Evolutionary conservation across 2,888 invertebrate genomes (phyloP).

Genomic region (Adelphocoris suturalis): DNA sequence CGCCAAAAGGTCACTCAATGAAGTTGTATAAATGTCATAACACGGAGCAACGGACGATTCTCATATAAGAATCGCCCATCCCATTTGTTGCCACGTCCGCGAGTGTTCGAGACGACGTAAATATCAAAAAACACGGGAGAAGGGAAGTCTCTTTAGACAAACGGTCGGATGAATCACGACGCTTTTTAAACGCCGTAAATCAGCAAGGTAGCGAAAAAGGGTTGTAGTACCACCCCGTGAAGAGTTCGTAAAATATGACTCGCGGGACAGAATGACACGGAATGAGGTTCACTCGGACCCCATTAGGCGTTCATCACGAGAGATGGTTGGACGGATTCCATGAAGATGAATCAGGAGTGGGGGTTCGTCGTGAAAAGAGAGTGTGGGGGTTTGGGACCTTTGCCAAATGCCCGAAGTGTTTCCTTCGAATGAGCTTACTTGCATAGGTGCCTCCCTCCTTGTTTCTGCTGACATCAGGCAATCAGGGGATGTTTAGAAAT

Average conservation of each 20-base stretch:
- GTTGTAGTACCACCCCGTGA: conserved; percentile 8
- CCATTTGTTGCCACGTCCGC: conserved; percentile 4
- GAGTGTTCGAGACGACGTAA: not conserved
- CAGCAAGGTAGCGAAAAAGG: conserved; percentile 26
- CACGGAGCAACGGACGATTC: no score
- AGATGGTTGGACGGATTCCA: not conserved
- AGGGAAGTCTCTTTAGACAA: not conserved
- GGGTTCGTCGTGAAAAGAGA: no score
- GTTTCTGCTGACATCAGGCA: not conserved
- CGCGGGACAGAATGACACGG: conserved; percentile 10
- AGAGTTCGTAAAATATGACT: not conserved
- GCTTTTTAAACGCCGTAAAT: conserved; percentile 6
- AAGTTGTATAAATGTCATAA: no score
- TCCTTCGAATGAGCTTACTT: not conserved
- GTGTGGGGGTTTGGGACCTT: not conserved
- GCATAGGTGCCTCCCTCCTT: not conserved
- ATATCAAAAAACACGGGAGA: not conserved
- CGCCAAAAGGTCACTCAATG: no score
- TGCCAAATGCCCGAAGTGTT: not conserved
- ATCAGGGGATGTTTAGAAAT: not conserved
- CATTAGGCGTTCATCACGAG: conserved; percentile 30
- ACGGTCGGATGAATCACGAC: not conserved
- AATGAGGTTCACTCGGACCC: conserved; percentile 14
- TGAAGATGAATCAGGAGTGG: not conserved
- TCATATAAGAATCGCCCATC: not conserved